Conservation (phyloP, 2,888 invertebrate species). For the Poecilus cupreus region DNA sequence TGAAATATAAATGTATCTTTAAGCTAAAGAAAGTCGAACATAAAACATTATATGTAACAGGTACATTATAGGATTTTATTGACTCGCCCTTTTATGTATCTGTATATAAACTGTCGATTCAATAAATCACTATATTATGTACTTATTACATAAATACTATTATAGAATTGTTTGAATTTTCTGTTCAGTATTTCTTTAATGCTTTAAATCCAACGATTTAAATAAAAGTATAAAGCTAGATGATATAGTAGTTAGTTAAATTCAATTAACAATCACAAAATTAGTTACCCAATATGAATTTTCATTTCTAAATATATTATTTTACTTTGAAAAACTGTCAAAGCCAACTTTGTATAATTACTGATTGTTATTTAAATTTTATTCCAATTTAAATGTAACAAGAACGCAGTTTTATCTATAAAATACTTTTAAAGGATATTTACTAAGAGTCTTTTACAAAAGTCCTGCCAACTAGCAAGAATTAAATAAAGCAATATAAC, state of each 20-base stretch:
- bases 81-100: not conserved
- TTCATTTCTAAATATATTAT: too few relatives aligned
- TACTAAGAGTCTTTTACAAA: not conserved
- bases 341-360: not conserved
- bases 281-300: too few relatives aligned
- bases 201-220: not conserved
- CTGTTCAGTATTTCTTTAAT: not conserved
- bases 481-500: slow-evolving; percentile 55
- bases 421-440: not conserved
- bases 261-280: not conserved
- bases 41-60: too few relatives aligned
- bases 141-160: too few relatives aligned
- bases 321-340: too few relatives aligned
- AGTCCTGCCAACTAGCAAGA: slow-evolving; percentile 52
- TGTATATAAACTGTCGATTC: too few relatives aligned
- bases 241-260: slow-evolving; percentile 21
- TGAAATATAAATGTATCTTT: too few relatives aligned
- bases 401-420: not conserved
- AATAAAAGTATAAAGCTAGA: slow-evolving; percentile 5
- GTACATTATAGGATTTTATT: too few relatives aligned
- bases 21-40: too few relatives aligned
- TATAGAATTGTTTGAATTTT: not conserved
- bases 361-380: not conserved
- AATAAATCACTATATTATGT: too few relatives aligned
- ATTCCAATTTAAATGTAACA: not conserved